phyloP scores from a whole-genome alignment of 2,113 vertebrate species.

The Odobenus rosmarus region DNA sequence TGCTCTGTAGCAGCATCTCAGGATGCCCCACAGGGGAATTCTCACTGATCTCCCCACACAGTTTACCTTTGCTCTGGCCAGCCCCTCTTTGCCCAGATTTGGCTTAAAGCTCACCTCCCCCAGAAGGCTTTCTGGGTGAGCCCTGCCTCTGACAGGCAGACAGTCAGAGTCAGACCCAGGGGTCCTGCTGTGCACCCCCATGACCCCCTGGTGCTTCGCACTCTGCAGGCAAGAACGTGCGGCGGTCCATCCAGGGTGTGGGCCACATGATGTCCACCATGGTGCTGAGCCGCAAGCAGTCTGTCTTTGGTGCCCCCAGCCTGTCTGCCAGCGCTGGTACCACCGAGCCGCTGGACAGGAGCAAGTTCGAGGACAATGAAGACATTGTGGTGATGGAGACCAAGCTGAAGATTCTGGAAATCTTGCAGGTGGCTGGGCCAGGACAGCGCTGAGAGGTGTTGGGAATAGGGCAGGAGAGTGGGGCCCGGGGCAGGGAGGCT shows the following conservation, averaged over 20 bases:
- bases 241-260: slow-evolving; percentile 96
- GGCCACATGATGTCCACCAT: slow-evolving; percentile 99
- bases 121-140: background rate
- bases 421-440: slow-evolving; percentile 91
- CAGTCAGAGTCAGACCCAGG: background rate
- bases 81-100: background rate
- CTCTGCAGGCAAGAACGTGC: slow-evolving; percentile 92
- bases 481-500: accelerated
- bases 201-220: background rate
- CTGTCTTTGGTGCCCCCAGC: slow-evolving; percentile 88
- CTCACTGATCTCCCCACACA: background rate
- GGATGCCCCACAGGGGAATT: background rate
- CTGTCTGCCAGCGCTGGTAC: slow-evolving; percentile 73
- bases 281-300: slow-evolving; percentile 96
- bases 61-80: background rate
- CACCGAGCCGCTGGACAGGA: slow-evolving; percentile 86
- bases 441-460: background rate
- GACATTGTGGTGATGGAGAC: slow-evolving; percentile 99
- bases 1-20: background rate
- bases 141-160: background rate
- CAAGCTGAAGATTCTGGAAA: slow-evolving; percentile 98
- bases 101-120: background rate
- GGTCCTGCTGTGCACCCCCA: background rate
- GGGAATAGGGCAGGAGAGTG: background rate
- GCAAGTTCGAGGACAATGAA: slow-evolving; percentile 92